phyloP scores from a whole-genome alignment of 2,888 invertebrate genomes.

The Parthenolecanium corni region DNA sequence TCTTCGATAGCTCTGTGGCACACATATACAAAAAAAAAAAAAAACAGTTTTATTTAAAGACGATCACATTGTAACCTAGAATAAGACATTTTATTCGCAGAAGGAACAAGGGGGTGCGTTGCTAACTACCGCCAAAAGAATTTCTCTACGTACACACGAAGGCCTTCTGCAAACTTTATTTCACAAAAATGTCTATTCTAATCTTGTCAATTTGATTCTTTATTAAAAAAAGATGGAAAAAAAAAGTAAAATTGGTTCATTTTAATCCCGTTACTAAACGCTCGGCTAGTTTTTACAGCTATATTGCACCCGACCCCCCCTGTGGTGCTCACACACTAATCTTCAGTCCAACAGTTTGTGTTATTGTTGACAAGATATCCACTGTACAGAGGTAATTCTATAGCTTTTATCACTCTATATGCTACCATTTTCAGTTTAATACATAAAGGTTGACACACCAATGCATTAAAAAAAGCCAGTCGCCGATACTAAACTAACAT shows the following conservation, averaged over 20 bases:
- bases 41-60: not conserved
- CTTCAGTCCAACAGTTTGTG: slow-evolving; percentile 12
- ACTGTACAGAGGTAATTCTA: not conserved
- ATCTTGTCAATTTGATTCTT: slow-evolving; percentile 25
- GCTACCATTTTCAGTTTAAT: not conserved
- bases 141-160: not conserved
- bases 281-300: slow-evolving; percentile 7
- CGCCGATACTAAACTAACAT: slow-evolving; percentile 12
- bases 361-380: slow-evolving; percentile 24
- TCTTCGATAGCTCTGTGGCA: not conserved
- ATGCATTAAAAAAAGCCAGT: not conserved
- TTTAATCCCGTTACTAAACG: slow-evolving; percentile 27
- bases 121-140: slow-evolving; percentile 10
- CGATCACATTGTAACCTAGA: not conserved
- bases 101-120: too few relatives aligned
- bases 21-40: not conserved
- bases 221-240: not conserved
- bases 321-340: slow-evolving; percentile 1
- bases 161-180: slow-evolving; percentile 22
- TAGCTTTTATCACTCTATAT: not conserved
- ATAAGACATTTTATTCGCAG: too few relatives aligned
- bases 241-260: slow-evolving; percentile 20
- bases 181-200: slow-evolving; percentile 27
- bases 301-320: not conserved
- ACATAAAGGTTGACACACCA: too few relatives aligned